phyloP scores from a whole-genome alignment of 2,888 invertebrate species.

The Lasius platythorax region DNA sequence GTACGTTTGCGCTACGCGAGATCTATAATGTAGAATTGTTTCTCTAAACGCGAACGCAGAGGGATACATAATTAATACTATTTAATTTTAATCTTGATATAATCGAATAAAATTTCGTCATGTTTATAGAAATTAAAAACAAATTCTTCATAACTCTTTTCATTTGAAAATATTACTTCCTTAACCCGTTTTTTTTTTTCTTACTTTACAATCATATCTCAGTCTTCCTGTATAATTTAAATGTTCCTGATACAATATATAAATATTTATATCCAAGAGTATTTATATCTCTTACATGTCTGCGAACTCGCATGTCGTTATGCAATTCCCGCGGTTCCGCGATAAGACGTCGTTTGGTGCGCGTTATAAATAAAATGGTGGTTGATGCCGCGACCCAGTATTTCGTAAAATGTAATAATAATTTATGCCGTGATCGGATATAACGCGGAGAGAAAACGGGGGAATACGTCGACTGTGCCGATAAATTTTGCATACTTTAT shows the following conservation, averaged over 20 bases:
- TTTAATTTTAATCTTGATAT: constrained; percentile 4
- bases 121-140: background rate
- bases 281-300: constrained; percentile 18
- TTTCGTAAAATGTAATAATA: constrained; percentile 61
- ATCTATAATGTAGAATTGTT: background rate
- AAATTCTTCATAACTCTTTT: background rate
- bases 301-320: constrained; percentile 47
- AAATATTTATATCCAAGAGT: constrained; percentile 29
- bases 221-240: background rate
- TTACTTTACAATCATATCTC: background rate
- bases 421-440: constrained; percentile 60
- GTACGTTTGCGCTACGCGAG: background rate
- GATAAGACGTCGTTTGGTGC: constrained; percentile 42
- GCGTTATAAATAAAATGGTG: constrained; percentile 45
- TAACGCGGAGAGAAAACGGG: constrained; percentile 5
- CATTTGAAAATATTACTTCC: background rate
- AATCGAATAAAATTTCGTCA: background rate
- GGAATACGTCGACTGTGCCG: constrained; percentile 56
- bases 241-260: constrained; percentile 10
- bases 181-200: background rate
- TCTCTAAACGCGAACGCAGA: background rate
- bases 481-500: constrained; percentile 81
- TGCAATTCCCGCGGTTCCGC: constrained; percentile 39
- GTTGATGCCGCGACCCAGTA: constrained; percentile 39
- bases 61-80: background rate